Base-by-base conservation (phyloP, 2,888 invertebrate species). In the Axea sp. region DNA sequence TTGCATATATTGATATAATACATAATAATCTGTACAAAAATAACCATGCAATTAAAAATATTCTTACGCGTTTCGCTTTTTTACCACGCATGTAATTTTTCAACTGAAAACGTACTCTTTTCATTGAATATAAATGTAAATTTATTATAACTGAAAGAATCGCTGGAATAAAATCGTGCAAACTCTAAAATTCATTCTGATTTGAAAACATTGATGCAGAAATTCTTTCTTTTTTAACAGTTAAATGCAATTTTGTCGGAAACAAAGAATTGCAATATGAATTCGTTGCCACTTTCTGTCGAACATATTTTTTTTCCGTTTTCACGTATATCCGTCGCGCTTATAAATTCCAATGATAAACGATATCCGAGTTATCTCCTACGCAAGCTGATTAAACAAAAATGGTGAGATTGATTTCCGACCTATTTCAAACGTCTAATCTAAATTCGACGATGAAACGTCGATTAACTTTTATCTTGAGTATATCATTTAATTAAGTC, bases 361-460 rank as follows among this genome's bases (percentile, higher is more conserved):
- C 59, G 65, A 65, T 65, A 62, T 55, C 65, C 43, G 51, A 64
- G 49, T 65, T 65, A 72, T 72, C 72, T 72, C 59, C 45, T 33
- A 45, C 49, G 19, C 55, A 64, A 64, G 57, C 71, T 57, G 68
- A 62, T 73, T 51, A 49, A 68, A 73, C 60, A 55, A 68, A 71
- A 68, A 62, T 47, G 47, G 67, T 14, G 49, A 51, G 62, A 73
- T 73, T 73, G 62, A 73, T 73, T 67, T 68, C 62, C 62, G 68
- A 57, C 68, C 73, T 65, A 65, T 45, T 73, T 73, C 65, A 60
- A 47, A 65, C 39, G 65, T 60, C 59, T 65, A 73, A 73, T 73
- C 72, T 73, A 53, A 59, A 65, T 73, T 65, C 59, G 59, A 73
- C 65, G 72, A 73, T 65, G 72, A 73, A 73, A 73, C 65, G 59